A percentile compares a stretch with the other conserved stretches of the same genome.
Conservation (phyloP, 1,140 invertebrate genomes). For the Diorhabda carinulata region DNA sequence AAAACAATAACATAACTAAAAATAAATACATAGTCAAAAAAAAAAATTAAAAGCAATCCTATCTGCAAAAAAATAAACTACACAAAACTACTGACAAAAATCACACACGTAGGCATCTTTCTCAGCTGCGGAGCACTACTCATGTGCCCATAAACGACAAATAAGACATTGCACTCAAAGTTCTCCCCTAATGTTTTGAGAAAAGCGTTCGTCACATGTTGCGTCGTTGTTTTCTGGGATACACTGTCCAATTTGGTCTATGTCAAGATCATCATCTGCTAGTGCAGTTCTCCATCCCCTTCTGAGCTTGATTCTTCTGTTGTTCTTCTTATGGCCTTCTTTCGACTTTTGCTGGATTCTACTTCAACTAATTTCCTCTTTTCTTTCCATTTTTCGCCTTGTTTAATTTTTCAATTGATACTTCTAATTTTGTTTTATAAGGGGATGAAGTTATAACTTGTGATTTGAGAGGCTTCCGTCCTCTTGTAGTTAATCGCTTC, state of each 20-base stretch:
- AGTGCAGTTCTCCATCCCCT: background rate
- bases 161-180: no score
- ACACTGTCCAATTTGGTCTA: constrained; percentile 22
- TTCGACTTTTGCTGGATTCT: background rate
- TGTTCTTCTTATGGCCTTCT: constrained; percentile 7
- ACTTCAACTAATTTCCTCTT: background rate
- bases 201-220: no score
- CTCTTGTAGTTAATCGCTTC: background rate
- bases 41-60: no score
- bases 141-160: no score
- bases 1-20: no score
- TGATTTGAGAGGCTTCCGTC: background rate
- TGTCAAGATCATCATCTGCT: constrained; percentile 18
- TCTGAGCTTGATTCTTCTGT: constrained; percentile 3
- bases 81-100: no score
- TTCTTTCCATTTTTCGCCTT: background rate
- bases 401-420: constrained; percentile 5
- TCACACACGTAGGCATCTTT: no score
- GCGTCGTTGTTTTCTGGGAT: no score
- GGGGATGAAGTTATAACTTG: background rate
- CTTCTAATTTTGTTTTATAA: background rate
- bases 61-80: no score
- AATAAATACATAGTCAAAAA: no score
- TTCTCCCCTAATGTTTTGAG: no score
- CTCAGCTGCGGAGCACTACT: no score